Base-by-base conservation (phyloP, 2,113 vertebrate species). In the Callionymus lyra region DNA sequence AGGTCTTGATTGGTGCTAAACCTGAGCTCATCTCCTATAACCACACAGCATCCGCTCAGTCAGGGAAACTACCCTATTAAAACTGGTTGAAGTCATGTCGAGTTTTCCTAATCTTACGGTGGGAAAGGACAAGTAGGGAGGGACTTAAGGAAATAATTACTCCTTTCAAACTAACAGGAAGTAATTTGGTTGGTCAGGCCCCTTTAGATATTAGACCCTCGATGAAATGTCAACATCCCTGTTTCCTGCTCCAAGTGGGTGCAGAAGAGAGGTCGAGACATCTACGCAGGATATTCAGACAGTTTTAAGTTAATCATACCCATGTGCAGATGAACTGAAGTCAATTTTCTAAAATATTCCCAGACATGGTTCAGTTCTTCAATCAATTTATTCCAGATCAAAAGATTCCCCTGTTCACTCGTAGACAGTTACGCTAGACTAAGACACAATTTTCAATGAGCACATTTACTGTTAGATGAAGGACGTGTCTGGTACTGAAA, bases 1-100 rank as follows among this genome's bases (percentile, higher is more conserved):
- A 43, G 43, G 59, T 61, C 68, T 76, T 80, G 74, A 81, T 83
- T 83, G 71, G 49, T 69, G 71, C 48, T 65, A 65, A 52, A 42
- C 68, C 36, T 43, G 16, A 0, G 10, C 16, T n/a, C 42, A 57
- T 44, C 16, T 43, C 44, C 33, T 40, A 12, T 27, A 38, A 52
- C 45, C 46, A 44, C 16, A 31, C 27, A 11, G 43, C 56, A 10
- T 13, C 21, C 21, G 8, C 8, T 27, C 8, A 27, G 21, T 8
- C 21, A 27, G 4, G 21, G 21, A 27, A 27, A 27, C 21, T 5
- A 27, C 8, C 8, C 21, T 4, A 8, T 4, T 4, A 8, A 27
- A 27, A 27, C 21, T 27, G 8, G 21, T 8, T 5, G 4, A 27
- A 8, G 8, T 27, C 21, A 27, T 71, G 47, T 47, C 16, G 51